These are phyloP conservation scores for Rhagoletis zephyria DNA, from an alignment of 1,140 invertebrate genomes.

Conservation along the genomic window DNA sequence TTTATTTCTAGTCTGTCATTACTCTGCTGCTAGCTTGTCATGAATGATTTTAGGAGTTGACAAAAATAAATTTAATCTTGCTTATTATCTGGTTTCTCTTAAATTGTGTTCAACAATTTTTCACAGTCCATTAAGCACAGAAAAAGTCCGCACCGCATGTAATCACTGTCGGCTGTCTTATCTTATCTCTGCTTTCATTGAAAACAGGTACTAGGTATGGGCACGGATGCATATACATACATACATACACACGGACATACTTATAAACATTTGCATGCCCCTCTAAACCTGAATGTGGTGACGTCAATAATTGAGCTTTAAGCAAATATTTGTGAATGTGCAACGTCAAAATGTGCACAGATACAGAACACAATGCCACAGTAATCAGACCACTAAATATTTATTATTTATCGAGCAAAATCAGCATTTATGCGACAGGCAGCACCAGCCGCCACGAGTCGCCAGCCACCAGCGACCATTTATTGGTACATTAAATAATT, in stretches of 20 bases:
- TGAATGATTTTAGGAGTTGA: too few relatives aligned
- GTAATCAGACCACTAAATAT: not conserved
- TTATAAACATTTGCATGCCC: not conserved
- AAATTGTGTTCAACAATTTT: not conserved
- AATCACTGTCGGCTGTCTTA: not conserved
- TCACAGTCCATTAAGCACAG: not conserved
- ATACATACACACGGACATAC: not conserved
- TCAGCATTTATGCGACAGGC: not conserved
- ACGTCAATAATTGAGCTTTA: constrained; percentile 9
- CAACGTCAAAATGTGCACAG: not conserved
- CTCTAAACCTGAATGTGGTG: not conserved
- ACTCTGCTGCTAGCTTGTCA: not conserved
- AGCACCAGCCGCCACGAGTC: not conserved
- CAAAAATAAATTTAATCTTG: too few relatives aligned
- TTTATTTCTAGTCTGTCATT: not conserved
- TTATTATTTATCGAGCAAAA: not conserved
- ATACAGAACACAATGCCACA: not conserved
- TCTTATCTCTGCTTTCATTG: not conserved
- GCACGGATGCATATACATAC: not conserved
- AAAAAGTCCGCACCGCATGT: not conserved
- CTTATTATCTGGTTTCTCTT: not conserved
- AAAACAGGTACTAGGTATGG: not conserved
- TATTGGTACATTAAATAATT: constrained; percentile 28
- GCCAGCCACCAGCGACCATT: not conserved
- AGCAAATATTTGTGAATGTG: not conserved